Evolutionary conservation across 2,113 vertebrate species (phyloP), one percentile per base, ranked within the genome.

Genomic region (Cromileptes altivelis): DNA sequence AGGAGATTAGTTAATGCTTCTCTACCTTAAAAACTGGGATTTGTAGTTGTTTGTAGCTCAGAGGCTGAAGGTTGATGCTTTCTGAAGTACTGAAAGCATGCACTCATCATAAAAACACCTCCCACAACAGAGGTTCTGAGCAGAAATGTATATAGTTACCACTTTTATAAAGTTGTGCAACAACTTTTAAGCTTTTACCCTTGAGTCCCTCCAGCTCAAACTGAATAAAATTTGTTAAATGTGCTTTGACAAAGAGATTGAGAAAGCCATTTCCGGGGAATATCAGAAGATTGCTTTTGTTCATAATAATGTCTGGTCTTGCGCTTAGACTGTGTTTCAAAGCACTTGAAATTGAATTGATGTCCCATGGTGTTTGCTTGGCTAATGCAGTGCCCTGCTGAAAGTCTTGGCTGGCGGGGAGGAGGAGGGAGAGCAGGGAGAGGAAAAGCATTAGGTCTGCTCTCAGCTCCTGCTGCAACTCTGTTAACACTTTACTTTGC

Each of bases 301-400:
- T 83, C 80, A 84, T 86, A 81, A 83, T 60, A 53, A 81, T 72
- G 73, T 76, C 80, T 84, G 80, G 58, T 57, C 50, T 65, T 68
- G 70, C 0, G 6, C 68, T 77, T 50, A 33, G 75, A 47, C 50
- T 53, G 42, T 57, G 60, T 87, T 60, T 80, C 55, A 82, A 80
- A 82, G 75, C 64, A 72, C 69, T 82, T 83, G 70, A 81, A 74
- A 90, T 79, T 88, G 70, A 81, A 83, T 76, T 81, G 70, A 75
- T 69, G 70, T 88, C 84, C 78, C 81, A 50, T 81, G 80, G 76
- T 78, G 65, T 80, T 83, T 63, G 69, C 68, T 71, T 78, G 77
- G 75, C 55, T 87, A 75, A 86, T 84, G 74, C 72, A 75, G 65
- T 68, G 75, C 62, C 70, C 33, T 69, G 68, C 78, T 64, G 50